These are phyloP conservation scores for Cephus cinctus DNA, from an alignment of 1,140 invertebrate species.

Conservation along the genomic window DNA sequence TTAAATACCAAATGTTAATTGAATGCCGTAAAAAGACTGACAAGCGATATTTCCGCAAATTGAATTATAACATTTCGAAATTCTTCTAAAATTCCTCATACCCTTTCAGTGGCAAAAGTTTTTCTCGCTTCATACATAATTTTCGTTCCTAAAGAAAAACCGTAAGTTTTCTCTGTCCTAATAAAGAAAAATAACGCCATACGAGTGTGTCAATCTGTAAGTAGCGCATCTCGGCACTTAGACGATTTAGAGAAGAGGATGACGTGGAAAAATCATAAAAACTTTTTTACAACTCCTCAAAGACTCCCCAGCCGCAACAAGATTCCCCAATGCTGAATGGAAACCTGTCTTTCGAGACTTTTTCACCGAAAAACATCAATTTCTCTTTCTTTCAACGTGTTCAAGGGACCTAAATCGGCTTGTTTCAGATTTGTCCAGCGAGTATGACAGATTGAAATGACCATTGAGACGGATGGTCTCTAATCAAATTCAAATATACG, in stretches of 20 bases:
- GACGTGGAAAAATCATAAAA: conserved; percentile 31
- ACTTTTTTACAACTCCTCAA: no score
- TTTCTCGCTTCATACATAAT: not conserved
- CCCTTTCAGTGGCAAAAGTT: not conserved
- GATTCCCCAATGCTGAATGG: no score
- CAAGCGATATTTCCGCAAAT: not conserved
- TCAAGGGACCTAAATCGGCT: not conserved
- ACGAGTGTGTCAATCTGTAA: not conserved
- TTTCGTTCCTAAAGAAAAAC: not conserved
- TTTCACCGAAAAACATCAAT: conserved; percentile 26
- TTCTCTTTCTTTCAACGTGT: conserved; percentile 22
- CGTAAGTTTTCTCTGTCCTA: not conserved
- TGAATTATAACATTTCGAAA: no score
- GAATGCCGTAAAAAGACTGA: no score
- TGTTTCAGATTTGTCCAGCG: not conserved
- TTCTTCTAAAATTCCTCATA: no score
- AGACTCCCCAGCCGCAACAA: no score
- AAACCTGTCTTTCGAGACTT: no score
- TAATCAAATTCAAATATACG: no score
- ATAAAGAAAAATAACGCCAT: not conserved
- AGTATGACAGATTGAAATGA: conserved; percentile 40
- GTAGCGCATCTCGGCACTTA: no score
- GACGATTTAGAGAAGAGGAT: conserved; percentile 6
- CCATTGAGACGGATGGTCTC: no score
- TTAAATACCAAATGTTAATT: no score